phyloP scores from a whole-genome alignment of 2,888 invertebrate genomes.

The Pachydiplax longipennis region DNA sequence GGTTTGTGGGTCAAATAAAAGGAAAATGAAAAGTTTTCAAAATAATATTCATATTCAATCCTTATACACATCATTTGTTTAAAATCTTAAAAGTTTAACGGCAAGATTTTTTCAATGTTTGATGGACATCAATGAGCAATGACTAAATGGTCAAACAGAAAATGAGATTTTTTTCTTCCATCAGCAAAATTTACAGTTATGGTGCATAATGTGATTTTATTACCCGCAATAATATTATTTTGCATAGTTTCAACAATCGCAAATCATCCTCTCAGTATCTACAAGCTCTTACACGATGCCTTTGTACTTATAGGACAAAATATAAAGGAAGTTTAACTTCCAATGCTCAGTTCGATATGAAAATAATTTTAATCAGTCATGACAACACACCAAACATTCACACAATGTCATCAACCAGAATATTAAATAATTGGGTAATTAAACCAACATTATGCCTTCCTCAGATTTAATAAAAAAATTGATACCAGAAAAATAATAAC shows the following conservation, averaged over 20 bases:
- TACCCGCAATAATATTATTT: constrained; percentile 25
- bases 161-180: not conserved
- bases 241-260: constrained; percentile 22
- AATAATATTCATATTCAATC: constrained; percentile 17
- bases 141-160: not conserved
- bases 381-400: constrained; percentile 41
- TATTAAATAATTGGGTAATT: constrained; percentile 12
- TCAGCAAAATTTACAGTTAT: not conserved
- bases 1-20: constrained; percentile 15
- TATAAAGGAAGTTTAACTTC: constrained; percentile 31
- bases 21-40: constrained; percentile 6
- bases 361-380: constrained; percentile 45
- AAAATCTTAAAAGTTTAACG: not conserved
- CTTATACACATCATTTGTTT: constrained; percentile 5
- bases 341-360: constrained; percentile 28
- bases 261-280: constrained; percentile 42
- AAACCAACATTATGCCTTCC: constrained; percentile 22
- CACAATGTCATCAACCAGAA: constrained; percentile 22
- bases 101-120: not conserved
- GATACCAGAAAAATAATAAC: not conserved
- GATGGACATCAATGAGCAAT: not conserved
- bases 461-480: not conserved
- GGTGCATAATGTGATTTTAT: constrained; percentile 28
- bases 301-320: constrained; percentile 45
- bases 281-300: constrained; percentile 40